A percentile compares a stretch with the other conserved stretches of the same genome.
phyloP scores from a whole-genome alignment of 2,888 invertebrate species.

The Azorinus chamasolen region DNA sequence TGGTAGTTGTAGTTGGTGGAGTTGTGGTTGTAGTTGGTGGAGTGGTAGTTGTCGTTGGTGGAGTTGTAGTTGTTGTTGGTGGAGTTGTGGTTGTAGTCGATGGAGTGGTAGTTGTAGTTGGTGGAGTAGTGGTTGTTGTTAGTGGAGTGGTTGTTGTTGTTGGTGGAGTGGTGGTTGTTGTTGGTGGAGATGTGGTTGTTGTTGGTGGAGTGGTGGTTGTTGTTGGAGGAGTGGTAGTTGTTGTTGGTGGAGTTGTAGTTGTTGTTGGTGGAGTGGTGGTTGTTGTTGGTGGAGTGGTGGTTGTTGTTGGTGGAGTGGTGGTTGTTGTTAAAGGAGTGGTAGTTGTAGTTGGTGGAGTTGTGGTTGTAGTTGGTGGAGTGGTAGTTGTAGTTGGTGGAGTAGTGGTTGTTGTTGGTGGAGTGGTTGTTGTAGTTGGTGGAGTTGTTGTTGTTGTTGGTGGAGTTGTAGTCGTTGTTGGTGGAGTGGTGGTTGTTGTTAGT shows the following conservation, averaged over 20 bases:
- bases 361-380: background rate
- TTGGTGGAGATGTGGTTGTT: slow-evolving; percentile 3
- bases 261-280: slow-evolving; percentile 3
- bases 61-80: slow-evolving; percentile 5
- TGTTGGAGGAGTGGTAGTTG: slow-evolving; percentile 1
- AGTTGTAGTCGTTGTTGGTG: background rate
- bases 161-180: slow-evolving; percentile 1
- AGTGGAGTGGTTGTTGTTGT: slow-evolving; percentile 4
- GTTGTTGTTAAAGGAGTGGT: slow-evolving; percentile 1
- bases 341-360: background rate
- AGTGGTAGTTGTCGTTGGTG: slow-evolving; percentile 4
- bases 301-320: background rate
- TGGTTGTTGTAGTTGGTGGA: background rate
- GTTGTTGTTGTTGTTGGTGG: background rate
- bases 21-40: slow-evolving; percentile 4
- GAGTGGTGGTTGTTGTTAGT: background rate
- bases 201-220: background rate
- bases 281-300: background rate
- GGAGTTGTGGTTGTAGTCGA: slow-evolving; percentile 4
- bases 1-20: slow-evolving; percentile 2
- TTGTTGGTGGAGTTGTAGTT: background rate
- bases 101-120: background rate
- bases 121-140: background rate
- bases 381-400: slow-evolving; percentile 7
- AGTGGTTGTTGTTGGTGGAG: background rate